Conservation (phyloP, 2,113 vertebrate genomes). For the Trogon melanurus region DNA sequence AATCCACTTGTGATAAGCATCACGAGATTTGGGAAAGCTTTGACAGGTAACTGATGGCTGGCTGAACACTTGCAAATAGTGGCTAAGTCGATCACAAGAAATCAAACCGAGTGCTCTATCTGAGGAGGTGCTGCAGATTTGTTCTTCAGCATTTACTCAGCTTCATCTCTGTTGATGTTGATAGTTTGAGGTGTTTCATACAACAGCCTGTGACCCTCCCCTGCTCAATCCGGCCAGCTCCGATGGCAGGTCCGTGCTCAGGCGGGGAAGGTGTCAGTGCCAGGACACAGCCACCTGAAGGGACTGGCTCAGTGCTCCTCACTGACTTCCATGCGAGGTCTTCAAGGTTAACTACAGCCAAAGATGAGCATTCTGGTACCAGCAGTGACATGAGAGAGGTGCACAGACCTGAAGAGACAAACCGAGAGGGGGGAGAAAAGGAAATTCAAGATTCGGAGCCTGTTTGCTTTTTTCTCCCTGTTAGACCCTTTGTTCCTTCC, state of each 20-base stretch:
- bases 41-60: neutral
- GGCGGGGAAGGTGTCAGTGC: neutral
- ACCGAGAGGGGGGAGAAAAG: neutral
- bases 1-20: neutral
- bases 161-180: neutral
- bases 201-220: neutral
- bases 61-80: neutral
- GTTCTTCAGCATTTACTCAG: neutral
- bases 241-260: rapidly evolving
- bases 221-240: neutral
- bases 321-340: neutral
- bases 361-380: neutral
- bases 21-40: neutral
- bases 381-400: neutral
- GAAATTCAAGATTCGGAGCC: neutral
- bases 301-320: neutral
- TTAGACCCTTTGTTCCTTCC: neutral
- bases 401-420: neutral
- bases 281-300: neutral
- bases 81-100: neutral
- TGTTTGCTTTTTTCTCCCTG: neutral
- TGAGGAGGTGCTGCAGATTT: neutral
- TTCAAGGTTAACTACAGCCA: neutral
- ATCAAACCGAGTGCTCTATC: neutral
- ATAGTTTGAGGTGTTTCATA: neutral